Evolutionary conservation across 2,113 vertebrate species (phyloP).

Genomic region (Phalacrocorax carbo): DNA sequence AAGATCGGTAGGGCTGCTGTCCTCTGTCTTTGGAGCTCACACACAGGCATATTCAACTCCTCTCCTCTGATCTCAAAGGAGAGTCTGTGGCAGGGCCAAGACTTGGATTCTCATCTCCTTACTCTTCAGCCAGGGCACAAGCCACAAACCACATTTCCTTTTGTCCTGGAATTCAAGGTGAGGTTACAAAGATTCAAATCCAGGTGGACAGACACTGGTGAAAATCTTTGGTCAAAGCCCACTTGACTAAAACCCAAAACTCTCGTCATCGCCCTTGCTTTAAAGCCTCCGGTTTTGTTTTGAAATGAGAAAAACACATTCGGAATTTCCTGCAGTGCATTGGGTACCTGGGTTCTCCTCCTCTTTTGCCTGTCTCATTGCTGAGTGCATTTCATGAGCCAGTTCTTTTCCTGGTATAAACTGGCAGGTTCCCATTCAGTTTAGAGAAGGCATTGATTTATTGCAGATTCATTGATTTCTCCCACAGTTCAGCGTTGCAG

Average conservation of each 20-base stretch:
- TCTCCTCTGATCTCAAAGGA: background rate
- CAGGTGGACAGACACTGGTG: background rate
- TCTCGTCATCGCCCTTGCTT: background rate
- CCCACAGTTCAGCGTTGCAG: background rate
- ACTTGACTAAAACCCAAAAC: background rate
- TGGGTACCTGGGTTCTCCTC: background rate
- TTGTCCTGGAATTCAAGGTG: slow-evolving; percentile 51
- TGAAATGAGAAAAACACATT: background rate
- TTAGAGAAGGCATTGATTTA: background rate
- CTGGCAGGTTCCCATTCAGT: background rate
- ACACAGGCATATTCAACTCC: background rate
- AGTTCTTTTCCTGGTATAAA: background rate
- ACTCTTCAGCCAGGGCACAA: background rate
- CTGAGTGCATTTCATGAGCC: background rate
- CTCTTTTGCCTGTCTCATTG: background rate
- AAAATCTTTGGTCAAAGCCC: background rate
- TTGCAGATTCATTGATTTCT: background rate
- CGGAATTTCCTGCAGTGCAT: background rate
- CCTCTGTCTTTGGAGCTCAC: background rate
- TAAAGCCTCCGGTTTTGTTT: background rate
- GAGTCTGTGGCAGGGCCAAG: slow-evolving; percentile 13
- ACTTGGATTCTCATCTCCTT: slow-evolving; percentile 8
- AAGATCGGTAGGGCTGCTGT: background rate
- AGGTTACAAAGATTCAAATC: background rate
- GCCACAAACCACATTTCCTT: slow-evolving; percentile 35